phyloP scores from a whole-genome alignment of 2,888 invertebrate genomes.

The Epirrita christyi region DNA sequence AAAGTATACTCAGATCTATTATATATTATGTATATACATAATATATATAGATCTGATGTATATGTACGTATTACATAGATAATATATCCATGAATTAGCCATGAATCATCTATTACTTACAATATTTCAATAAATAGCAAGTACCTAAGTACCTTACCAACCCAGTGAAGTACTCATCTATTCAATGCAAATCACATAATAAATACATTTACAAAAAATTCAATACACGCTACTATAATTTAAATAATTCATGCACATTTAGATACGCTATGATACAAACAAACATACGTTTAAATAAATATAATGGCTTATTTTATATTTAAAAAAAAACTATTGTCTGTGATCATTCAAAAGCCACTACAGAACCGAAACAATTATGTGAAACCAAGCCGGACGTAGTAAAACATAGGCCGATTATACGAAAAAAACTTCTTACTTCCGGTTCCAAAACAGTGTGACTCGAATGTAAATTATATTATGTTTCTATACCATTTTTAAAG shows the following conservation, averaged over 20 bases:
- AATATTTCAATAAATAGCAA: too few relatives aligned
- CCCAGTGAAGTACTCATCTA: too few relatives aligned
- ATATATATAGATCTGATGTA: too few relatives aligned
- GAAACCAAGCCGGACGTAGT: slow-evolving; percentile 63
- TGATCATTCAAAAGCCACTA: slow-evolving; percentile 36
- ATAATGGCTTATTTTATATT: slow-evolving; percentile 61
- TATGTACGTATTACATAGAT: too few relatives aligned
- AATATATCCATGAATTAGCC: too few relatives aligned
- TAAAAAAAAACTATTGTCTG: slow-evolving; percentile 51
- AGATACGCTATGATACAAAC: slow-evolving; percentile 40
- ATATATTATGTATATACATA: too few relatives aligned
- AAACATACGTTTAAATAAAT: slow-evolving; percentile 32
- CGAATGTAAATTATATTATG: slow-evolving; percentile 72
- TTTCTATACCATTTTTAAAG: slow-evolving; percentile 47
- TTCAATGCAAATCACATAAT: slow-evolving; percentile 38
- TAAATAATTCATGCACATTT: slow-evolving; percentile 51
- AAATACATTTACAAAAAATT: slow-evolving; percentile 43
- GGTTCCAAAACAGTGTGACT: slow-evolving; percentile 67
- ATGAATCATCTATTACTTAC: too few relatives aligned
- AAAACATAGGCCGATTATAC: slow-evolving; percentile 61
- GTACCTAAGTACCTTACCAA: too few relatives aligned
- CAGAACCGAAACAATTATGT: slow-evolving; percentile 54
- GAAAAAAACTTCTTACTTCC: slow-evolving; percentile 65
- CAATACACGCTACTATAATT: slow-evolving; percentile 38
- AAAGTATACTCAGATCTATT: too few relatives aligned